Evolutionary conservation across 2,888 invertebrate species (phyloP), one percentile per base, ranked within the genome.

Genomic region (Pseudococcus longispinus): DNA sequence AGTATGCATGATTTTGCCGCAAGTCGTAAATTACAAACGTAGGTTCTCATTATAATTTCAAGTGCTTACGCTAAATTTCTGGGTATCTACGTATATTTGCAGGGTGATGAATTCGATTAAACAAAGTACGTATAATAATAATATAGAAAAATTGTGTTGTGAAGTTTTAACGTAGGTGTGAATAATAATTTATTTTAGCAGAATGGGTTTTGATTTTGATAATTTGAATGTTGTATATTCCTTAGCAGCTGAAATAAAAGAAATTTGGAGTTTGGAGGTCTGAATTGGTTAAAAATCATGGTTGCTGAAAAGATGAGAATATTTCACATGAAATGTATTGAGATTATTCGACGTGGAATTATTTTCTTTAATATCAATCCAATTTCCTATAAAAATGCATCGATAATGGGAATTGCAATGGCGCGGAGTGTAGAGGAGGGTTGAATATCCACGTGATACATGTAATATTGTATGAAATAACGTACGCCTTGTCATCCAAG

Each of bases 61-160:
- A 20, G 5, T 26, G 51, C 20, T 46, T 46, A 51, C n/a, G 13
- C n/a, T 32, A 26, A 29, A 70, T 18, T 15, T 70, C 15, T 29
- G 18, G 18, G 29, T 29, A 23, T 60, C 23, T 60, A 5, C 18
- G 6, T 29, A 9, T 23, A 26, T 26, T 15, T 70, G 18, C 29
- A 70, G 70, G 70, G 70, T 29, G 13, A 29, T 29, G 26, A 29
- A 29, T 70, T 70, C 18, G 70, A 18, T 70, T 1, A 29, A 70
- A 70, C 3, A 29, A 70, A 70, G 70, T 70, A 70, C 70, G 32
- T 70, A 70, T 70, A 70, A 65, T 70, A 26, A 26, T 70, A 37
- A 8, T 37, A 37, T 1, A 37, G 9, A 37, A 37, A 37, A 37
- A 29, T 70, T 70, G 29, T 70, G 70, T 70, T 15, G 18, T 70